Evolutionary conservation across 2,113 vertebrate genomes (phyloP).

Genomic region (Hippoglossus stenolepis): DNA sequence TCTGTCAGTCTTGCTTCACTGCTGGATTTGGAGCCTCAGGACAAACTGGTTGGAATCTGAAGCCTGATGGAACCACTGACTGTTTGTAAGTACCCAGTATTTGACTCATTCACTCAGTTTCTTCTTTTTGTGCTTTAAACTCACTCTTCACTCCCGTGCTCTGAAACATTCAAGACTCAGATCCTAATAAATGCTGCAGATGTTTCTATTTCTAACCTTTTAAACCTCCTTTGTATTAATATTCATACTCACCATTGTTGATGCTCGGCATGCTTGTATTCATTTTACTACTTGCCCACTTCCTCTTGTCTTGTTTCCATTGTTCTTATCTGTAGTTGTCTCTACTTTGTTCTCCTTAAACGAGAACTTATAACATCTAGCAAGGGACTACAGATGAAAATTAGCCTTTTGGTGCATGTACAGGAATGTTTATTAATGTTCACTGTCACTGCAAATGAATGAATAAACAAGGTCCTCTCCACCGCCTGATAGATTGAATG

Average conservation of each 20-base stretch:
- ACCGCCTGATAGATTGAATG: constrained; percentile 41
- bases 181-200: neutral
- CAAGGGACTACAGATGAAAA: neutral
- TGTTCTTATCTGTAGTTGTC: neutral
- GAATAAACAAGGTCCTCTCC: neutral
- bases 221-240: neutral
- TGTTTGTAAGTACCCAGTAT: neutral
- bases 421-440: neutral
- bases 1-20: neutral
- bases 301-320: neutral
- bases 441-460: neutral
- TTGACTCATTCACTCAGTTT: neutral
- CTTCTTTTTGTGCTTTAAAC: too few species aligned
- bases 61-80: neutral
- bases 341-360: neutral
- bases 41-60: neutral
- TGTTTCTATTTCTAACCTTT: neutral
- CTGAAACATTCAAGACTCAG: neutral
- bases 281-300: neutral
- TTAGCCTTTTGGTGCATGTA: neutral
- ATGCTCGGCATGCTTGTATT: neutral
- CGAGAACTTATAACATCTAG: neutral
- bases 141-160: neutral
- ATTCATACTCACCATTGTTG: neutral
- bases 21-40: neutral